Base-by-base conservation (phyloP, 2,113 vertebrate species). In the Scolopax mira region DNA sequence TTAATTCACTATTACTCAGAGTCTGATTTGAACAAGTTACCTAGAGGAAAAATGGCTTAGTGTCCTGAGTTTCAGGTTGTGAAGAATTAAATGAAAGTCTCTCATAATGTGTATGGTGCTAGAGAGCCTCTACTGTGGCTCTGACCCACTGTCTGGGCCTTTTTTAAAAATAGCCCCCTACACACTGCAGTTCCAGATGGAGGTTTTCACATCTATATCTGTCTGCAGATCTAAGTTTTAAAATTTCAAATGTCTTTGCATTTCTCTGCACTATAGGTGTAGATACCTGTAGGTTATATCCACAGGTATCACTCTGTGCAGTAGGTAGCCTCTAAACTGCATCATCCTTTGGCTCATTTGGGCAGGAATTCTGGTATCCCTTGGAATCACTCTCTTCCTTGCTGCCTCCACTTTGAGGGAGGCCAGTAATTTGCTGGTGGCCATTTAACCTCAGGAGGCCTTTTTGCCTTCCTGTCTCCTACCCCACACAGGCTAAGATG, bases 401-500 rank as follows among this genome's bases (percentile, higher is more conserved):
- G 18, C n/a, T 87, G 57, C 61, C 62, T 85, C 70, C 79, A 87
- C 31, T 74, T 64, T 75, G 83, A 87, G 88, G 72, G 73, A 94
- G 90, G 66, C 31, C 88, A 85, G 80, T 69, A 90, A 89, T 92
- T 94, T 92, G 57, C 54, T 92, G 77, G 80, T 95, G 85, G 70
- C 85, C 9, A 1, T 95, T 93, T 92, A 97, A 92, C 83, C 86
- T 81, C 94, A 93, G 77, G 90, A 90, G 92, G 33, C 85, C 73
- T 84, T 91, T 94, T 84, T 2, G 41, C 64, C 84, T 94, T 95
- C 93, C 90, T 1, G 3, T 79, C 88, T 94, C 81, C 65, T 74
- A 42, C 90, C 88, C 85, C 92, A 88, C 85, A 81, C 90, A 94
- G 94, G 57, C 79, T 37, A 46, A 46, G 92, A 74, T 54, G 52